A percentile compares a stretch with the other conserved stretches of the same genome.
Evolutionary conservation across 1,140 invertebrate genomes (phyloP).

Genomic region (Danaus melanippus): DNA sequence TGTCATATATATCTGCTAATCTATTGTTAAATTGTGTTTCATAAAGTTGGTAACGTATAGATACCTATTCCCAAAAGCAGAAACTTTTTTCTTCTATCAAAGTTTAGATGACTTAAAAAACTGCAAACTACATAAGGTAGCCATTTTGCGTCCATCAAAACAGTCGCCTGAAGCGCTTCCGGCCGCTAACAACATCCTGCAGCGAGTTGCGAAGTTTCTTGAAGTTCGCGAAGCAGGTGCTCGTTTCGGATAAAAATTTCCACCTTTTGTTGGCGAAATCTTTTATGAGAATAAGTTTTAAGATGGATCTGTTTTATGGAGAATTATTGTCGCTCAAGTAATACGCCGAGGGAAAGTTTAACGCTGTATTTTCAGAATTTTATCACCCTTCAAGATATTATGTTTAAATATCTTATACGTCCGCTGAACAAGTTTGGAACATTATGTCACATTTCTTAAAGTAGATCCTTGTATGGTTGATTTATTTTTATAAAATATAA

Average conservation of each 20-base stretch:
- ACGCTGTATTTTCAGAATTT: constrained; percentile 6
- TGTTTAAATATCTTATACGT: too few species aligned
- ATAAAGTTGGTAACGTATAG: too few species aligned
- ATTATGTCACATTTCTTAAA: too few species aligned
- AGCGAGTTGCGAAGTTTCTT: constrained; percentile 41
- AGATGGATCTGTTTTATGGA: constrained; percentile 36
- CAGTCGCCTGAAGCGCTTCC: constrained; percentile 67
- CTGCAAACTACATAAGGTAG: constrained; percentile 31
- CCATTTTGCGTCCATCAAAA: constrained; percentile 61
- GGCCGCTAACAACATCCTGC: constrained; percentile 66
- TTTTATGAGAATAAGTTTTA: constrained; percentile 49
- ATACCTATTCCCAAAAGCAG: too few species aligned
- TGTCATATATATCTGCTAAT: too few species aligned
- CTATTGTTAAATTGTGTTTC: too few species aligned
- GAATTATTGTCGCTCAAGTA: constrained; percentile 25
- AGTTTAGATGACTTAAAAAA: constrained; percentile 1
- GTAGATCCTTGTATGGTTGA: too few species aligned
- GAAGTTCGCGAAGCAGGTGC: constrained; percentile 59
- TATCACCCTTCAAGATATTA: background rate
- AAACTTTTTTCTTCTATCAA: too few species aligned
- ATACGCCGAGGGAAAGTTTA: constrained; percentile 18
- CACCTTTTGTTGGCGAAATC: constrained; percentile 54
- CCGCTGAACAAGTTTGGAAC: too few species aligned
- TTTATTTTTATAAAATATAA: too few species aligned
- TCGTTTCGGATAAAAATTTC: constrained; percentile 59